phyloP scores from a whole-genome alignment of 2,797 vertebrate genomes.

The Pitangus sulphuratus region DNA sequence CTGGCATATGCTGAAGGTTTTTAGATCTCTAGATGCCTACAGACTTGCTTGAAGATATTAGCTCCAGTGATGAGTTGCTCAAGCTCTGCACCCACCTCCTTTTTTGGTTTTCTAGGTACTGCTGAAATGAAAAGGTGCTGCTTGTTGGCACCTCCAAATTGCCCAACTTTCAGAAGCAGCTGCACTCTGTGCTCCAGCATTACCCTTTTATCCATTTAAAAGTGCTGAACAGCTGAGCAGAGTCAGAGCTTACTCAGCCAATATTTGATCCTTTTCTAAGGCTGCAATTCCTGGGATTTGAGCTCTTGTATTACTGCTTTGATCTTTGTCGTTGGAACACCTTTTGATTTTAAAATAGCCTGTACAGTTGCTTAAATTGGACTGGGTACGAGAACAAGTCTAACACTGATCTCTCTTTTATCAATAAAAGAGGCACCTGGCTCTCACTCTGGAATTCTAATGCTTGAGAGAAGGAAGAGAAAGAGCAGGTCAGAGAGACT shows the following conservation, averaged over 20 bases:
- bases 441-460: background rate
- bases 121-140: background rate
- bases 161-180: background rate
- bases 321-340: background rate
- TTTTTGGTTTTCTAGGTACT: background rate
- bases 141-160: background rate
- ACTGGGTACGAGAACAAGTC: background rate
- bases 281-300: background rate
- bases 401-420: background rate
- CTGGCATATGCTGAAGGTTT: background rate
- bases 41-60: background rate
- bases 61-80: background rate
- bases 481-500: background rate
- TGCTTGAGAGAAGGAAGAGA: background rate
- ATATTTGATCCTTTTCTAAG: conserved; percentile 24
- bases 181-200: background rate
- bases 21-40: background rate
- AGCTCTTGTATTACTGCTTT: conserved; percentile 9
- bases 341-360: conserved; percentile 36
- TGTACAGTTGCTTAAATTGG: background rate
- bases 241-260: conserved; percentile 35
- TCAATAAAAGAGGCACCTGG: background rate
- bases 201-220: background rate
- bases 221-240: background rate
- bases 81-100: background rate